Evolutionary conservation across 2,797 vertebrate genomes (phyloP).

Genomic region (Ataeniobius toweri): DNA sequence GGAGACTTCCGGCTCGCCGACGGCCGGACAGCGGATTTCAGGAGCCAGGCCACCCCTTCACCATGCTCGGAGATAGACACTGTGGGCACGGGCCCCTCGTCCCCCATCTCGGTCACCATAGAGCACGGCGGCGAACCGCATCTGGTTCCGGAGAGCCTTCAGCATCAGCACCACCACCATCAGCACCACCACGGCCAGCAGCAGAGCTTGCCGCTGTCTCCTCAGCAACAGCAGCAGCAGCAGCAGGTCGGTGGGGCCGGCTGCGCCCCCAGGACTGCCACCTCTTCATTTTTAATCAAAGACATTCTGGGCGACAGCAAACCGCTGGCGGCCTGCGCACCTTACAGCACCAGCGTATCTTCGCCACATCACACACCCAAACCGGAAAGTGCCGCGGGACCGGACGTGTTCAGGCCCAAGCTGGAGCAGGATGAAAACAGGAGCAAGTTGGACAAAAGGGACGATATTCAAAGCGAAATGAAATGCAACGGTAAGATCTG

Average conservation of each 20-base stretch:
- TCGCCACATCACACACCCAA: constrained; percentile 93
- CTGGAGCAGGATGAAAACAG: constrained; percentile 92
- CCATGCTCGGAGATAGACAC: constrained; percentile 97
- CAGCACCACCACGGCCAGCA: constrained; percentile 80
- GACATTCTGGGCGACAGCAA: constrained; percentile 99
- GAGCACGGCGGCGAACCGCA: constrained; percentile 87
- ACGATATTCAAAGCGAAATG: constrained; percentile 89
- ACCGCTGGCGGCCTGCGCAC: constrained; percentile 95
- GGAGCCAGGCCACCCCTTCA: constrained; percentile 90
- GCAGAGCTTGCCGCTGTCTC: constrained; percentile 77
- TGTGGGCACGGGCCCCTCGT: constrained; percentile 93
- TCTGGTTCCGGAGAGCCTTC: constrained; percentile 86
- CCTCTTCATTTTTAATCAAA: constrained; percentile 97
- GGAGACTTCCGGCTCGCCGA: constrained; percentile 92
- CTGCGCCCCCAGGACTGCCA: constrained; percentile 92
- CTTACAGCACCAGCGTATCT: constrained; percentile 95
- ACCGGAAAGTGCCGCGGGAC: constrained; percentile 85
- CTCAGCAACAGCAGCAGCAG: constrained; percentile 71
- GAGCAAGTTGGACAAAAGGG: constrained; percentile 91
- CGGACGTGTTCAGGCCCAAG: constrained; percentile 94
- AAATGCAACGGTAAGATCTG: constrained; percentile 91
- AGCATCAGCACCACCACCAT: constrained; percentile 83
- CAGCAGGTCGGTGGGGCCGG: constrained; percentile 85
- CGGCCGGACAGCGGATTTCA: constrained; percentile 90
- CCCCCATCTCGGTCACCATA: constrained; percentile 95